Conservation (phyloP, 2,888 invertebrate species). For the Smittia aterrima region DNA sequence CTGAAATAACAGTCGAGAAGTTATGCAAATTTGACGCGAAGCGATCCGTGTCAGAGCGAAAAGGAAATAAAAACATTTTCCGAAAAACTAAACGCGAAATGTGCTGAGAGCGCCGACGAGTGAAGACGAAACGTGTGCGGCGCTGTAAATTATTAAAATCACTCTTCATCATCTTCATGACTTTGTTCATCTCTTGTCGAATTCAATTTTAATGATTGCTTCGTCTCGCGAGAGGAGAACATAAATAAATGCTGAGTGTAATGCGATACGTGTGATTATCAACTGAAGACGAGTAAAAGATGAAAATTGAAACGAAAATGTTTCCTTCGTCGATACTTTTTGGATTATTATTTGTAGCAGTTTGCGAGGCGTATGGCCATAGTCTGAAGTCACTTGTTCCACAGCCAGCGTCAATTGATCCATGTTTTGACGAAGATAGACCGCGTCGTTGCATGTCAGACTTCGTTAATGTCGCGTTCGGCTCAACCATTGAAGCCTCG, state of each 20-base stretch:
- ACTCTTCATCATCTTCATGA: background rate
- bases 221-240: background rate
- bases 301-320: conserved; percentile 20
- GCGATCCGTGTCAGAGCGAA: background rate
- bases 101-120: background rate
- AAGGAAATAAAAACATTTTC: conserved; percentile 10
- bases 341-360: conserved; percentile 1
- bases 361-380: background rate
- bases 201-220: conserved; percentile 23
- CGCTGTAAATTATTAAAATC: conserved; percentile 20
- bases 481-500: conserved; percentile 80
- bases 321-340: conserved; percentile 19
- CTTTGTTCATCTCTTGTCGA: background rate
- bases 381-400: conserved; percentile 53
- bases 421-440: conserved; percentile 86
- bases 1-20: background rate
- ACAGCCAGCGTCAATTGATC: conserved; percentile 66
- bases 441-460: conserved; percentile 93
- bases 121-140: background rate
- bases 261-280: conserved; percentile 14
- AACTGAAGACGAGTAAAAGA: background rate
- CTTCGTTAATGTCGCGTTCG: conserved; percentile 98
- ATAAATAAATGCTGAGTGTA: conserved; percentile 15
- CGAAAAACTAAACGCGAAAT: background rate
- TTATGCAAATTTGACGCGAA: conserved; percentile 15